phyloP scores from a whole-genome alignment of 2,113 vertebrate species.

The Mormyrus iriodes region DNA sequence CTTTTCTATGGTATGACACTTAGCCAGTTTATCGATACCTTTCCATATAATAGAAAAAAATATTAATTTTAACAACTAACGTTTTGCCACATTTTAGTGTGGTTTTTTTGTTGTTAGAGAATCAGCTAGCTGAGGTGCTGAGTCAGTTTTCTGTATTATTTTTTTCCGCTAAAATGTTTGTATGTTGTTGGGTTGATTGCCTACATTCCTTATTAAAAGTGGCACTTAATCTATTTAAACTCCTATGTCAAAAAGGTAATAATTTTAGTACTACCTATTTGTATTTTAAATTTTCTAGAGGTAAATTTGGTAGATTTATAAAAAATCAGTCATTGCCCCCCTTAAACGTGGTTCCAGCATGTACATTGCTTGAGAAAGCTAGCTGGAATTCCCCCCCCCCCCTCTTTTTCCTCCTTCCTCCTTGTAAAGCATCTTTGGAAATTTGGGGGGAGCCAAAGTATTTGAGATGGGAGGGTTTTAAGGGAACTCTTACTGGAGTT shows the following conservation, averaged over 20 bases:
- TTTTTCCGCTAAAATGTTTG: background rate
- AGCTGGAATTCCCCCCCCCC: background rate
- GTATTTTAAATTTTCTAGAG: background rate
- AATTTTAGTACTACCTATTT: background rate
- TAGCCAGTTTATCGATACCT: background rate
- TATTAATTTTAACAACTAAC: background rate
- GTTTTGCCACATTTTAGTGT: background rate
- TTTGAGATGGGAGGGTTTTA: conserved; percentile 7
- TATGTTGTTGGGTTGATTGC: background rate
- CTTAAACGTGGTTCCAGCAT: conserved; percentile 4
- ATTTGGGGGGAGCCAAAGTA: conserved; percentile 7
- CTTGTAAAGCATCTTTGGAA: conserved; percentile 13
- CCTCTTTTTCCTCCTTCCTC: background rate
- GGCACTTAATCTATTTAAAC: background rate
- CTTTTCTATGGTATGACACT: background rate
- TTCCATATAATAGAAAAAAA: background rate
- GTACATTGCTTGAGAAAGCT: conserved; percentile 4
- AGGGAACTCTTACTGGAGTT: background rate
- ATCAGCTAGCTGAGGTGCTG: background rate
- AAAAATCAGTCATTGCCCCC: background rate
- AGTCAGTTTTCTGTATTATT: background rate
- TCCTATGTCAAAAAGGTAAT: background rate
- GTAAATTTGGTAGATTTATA: background rate
- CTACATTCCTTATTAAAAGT: background rate
- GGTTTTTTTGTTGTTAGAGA: background rate